These are phyloP conservation scores for Chloropsis cyanopogon DNA, from an alignment of 2,113 vertebrate genomes.

Conservation along the genomic window DNA sequence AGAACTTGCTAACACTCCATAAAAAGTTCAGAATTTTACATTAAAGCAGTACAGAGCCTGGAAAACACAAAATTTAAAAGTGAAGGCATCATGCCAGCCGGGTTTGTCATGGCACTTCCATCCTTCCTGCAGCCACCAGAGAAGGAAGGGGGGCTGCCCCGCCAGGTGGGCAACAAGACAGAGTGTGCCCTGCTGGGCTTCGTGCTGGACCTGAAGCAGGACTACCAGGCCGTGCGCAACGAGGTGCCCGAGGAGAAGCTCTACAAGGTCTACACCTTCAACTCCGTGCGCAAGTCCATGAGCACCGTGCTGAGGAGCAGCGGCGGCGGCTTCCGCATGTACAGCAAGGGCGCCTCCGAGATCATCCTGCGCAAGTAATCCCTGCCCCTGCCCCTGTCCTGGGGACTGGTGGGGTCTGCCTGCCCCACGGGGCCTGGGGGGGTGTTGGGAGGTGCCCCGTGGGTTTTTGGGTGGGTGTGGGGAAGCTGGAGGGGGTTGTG, in stretches of 20 bases:
- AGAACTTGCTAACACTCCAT: background rate
- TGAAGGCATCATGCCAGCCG: background rate
- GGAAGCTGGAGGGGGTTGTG: background rate
- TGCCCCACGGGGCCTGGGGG: fast-evolving
- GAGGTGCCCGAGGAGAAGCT: constrained; percentile 94
- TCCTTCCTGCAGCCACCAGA: constrained; percentile 81
- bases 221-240: constrained; percentile 89
- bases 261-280: constrained; percentile 98
- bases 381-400: fast-evolving
- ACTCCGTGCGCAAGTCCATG: constrained; percentile 96
- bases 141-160: constrained; percentile 91
- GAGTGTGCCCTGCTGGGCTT: constrained; percentile 92
- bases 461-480: background rate
- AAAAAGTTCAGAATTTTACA: background rate
- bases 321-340: constrained; percentile 87
- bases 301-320: constrained; percentile 90
- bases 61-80: background rate
- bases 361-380: constrained; percentile 91
- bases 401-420: fast-evolving
- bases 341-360: constrained; percentile 98
- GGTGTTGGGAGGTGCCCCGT: fast-evolving
- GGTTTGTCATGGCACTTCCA: background rate
- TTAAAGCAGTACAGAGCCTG: background rate
- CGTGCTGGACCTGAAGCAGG: constrained; percentile 87
- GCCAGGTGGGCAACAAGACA: constrained; percentile 96